phyloP scores from a whole-genome alignment of 2,113 vertebrate species.

The Bubo bubo region DNA sequence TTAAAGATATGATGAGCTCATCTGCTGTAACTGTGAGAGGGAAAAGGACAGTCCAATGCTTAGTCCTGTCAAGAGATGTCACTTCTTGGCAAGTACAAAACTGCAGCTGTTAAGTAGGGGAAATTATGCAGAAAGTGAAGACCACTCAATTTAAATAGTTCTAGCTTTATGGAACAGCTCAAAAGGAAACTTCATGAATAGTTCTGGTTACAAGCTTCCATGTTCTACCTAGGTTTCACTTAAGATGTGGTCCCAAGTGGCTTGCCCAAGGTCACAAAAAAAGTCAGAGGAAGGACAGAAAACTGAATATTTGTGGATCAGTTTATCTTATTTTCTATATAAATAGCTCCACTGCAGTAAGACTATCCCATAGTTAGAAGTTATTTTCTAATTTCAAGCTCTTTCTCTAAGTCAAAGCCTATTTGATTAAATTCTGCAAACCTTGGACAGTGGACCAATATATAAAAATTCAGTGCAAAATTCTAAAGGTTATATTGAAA shows the following conservation, averaged over 20 bases:
- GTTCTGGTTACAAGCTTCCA: neutral
- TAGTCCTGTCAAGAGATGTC: neutral
- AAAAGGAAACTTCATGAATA: neutral
- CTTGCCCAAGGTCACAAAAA: neutral
- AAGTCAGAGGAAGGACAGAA: neutral
- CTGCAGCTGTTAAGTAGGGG: neutral
- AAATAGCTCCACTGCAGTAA: accelerated
- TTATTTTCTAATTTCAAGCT: neutral
- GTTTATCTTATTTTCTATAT: neutral
- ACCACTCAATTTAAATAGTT: neutral
- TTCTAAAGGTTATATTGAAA: neutral
- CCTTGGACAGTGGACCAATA: neutral
- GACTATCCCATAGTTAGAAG: neutral
- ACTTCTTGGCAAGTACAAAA: neutral
- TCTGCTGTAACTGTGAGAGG: neutral
- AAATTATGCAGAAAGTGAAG: neutral
- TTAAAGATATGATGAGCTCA: neutral
- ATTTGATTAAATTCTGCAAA: neutral
- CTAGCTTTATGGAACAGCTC: neutral
- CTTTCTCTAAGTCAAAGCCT: neutral
- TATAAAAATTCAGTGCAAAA: neutral
- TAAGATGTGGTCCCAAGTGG: neutral
- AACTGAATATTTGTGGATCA: neutral
- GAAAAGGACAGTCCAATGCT: neutral
- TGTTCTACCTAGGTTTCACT: neutral